Evolutionary conservation across 2,888 invertebrate genomes (phyloP).

Genomic region (Amphimallon solstitiale): DNA sequence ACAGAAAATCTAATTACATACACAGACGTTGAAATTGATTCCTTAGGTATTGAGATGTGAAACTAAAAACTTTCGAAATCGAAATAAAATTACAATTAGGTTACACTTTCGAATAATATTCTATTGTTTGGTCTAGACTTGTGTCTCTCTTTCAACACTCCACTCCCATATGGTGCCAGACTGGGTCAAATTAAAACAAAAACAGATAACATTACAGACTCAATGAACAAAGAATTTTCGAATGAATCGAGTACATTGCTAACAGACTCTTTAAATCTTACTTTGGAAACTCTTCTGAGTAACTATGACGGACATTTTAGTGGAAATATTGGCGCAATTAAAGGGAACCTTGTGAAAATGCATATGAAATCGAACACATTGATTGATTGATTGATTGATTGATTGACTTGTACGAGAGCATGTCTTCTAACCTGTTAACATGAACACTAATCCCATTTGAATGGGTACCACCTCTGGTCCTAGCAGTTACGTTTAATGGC

Average conservation of each 20-base stretch:
- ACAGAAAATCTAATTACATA: too few relatives aligned
- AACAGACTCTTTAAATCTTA: too few relatives aligned
- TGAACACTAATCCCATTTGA: slow-evolving; percentile 41
- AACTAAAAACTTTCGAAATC: background rate
- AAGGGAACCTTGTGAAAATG: background rate
- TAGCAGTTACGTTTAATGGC: slow-evolving; percentile 44
- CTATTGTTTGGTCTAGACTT: slow-evolving; percentile 32
- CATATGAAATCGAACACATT: background rate
- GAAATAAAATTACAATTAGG: background rate
- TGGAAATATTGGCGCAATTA: background rate
- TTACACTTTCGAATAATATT: slow-evolving; percentile 10
- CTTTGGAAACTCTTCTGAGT: too few relatives aligned
- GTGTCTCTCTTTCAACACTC: slow-evolving; percentile 6
- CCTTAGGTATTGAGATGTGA: background rate
- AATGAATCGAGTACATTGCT: too few relatives aligned
- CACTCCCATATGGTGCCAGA: slow-evolving; percentile 11
- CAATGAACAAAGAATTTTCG: too few relatives aligned
- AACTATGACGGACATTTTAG: too few relatives aligned
- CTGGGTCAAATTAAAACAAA: too few relatives aligned
- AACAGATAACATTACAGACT: too few relatives aligned
- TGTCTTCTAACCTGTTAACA: slow-evolving; percentile 45
- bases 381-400: too few relatives aligned
- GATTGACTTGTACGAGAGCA: slow-evolving; percentile 40
- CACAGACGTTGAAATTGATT: background rate
- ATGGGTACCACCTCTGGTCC: slow-evolving; percentile 47